These are phyloP conservation scores for Oophaga sylvatica DNA, from an alignment of 2,797 vertebrate genomes.

Conservation along the genomic window DNA sequence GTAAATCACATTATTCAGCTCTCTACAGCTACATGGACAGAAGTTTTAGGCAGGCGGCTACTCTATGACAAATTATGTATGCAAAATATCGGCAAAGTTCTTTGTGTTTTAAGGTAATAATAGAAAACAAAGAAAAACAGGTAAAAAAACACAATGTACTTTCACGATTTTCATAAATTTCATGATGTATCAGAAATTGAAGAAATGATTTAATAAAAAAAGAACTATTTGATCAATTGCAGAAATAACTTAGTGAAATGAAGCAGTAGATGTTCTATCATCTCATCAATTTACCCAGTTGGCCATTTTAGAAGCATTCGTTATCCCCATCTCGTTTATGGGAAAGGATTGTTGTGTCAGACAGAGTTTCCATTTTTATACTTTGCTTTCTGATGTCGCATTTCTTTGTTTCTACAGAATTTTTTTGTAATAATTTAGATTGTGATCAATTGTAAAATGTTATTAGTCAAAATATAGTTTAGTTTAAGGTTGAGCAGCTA, in stretches of 20 bases:
- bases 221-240: not conserved
- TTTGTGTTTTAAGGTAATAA: not conserved
- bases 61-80: no score
- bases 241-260: slow-evolving; percentile 1
- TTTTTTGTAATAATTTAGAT: not conserved
- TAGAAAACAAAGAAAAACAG: not conserved
- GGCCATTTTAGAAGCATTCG: not conserved
- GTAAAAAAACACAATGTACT: not conserved
- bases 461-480: not conserved
- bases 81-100: not conserved
- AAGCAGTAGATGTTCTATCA: not conserved
- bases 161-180: not conserved
- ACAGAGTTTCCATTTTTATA: not conserved
- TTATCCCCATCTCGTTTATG: not conserved
- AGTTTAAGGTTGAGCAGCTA: not conserved
- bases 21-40: no score
- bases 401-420: not conserved
- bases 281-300: not conserved
- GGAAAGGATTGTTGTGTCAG: not conserved
- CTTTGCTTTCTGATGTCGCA: not conserved
- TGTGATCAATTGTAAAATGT: not conserved
- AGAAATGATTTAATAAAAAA: slow-evolving; percentile 12
- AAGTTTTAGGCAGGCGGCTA: no score
- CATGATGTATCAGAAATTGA: not conserved
- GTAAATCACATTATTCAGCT: no score